These are phyloP conservation scores for Platygyra sinensis DNA, from an alignment of 64 coral and sea anemone genomes.

Conservation along the genomic window DNA sequence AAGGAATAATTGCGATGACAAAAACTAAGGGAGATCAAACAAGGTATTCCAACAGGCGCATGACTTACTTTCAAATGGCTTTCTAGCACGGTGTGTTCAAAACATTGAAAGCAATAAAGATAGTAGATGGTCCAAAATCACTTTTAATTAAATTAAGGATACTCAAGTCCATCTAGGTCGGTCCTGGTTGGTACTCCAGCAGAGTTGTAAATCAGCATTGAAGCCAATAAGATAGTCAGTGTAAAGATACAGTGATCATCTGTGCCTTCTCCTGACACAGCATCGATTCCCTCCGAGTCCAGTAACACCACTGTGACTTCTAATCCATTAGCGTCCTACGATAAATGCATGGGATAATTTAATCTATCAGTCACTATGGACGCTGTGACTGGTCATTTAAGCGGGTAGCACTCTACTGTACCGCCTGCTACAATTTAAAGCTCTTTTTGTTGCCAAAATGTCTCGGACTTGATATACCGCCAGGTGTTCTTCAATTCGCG, in stretches of 20 bases:
- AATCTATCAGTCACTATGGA: background rate
- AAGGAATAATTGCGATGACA: no score
- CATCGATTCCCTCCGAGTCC: constrained; percentile 52
- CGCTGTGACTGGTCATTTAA: background rate
- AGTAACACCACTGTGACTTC: constrained; percentile 46
- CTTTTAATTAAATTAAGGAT: constrained; percentile 18
- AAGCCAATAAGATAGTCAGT: constrained; percentile 38
- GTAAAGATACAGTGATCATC: constrained; percentile 65
- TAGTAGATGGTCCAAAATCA: background rate
- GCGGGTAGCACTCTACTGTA: background rate
- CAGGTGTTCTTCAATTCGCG: background rate
- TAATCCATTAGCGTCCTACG: constrained; percentile 24
- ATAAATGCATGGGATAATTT: background rate
- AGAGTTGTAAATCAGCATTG: constrained; percentile 58
- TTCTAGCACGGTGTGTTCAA: background rate
- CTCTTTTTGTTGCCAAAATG: background rate
- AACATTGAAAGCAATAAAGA: background rate
- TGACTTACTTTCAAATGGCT: background rate
- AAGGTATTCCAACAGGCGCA: background rate
- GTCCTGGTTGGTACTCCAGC: constrained; percentile 31
- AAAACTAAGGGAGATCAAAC: background rate
- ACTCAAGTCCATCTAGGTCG: constrained; percentile 53
- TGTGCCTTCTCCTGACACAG: constrained; percentile 11
- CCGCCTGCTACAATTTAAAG: background rate
- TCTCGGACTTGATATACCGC: background rate